A percentile compares a stretch with the other conserved stretches of the same genome.
Evolutionary conservation across 2,113 vertebrate species (phyloP).

Genomic region (Trogon surrucura): DNA sequence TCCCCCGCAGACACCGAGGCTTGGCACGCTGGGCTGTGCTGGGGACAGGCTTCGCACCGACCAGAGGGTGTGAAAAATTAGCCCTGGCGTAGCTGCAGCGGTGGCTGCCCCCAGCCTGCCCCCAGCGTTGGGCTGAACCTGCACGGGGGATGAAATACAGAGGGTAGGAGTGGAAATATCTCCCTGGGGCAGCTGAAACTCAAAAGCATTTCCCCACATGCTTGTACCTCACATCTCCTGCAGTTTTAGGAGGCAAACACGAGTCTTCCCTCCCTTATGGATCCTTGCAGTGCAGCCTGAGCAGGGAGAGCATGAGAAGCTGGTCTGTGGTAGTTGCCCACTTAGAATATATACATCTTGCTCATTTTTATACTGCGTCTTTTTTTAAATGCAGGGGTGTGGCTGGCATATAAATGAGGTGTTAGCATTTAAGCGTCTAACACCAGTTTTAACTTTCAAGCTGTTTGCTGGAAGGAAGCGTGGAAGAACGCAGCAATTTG

Average conservation of each 20-base stretch:
- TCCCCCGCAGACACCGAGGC: not conserved
- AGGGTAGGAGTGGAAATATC: not conserved
- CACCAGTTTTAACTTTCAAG: not conserved
- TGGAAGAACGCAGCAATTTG: constrained; percentile 57
- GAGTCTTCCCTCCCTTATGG: not conserved
- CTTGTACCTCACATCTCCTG: not conserved
- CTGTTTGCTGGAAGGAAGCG: constrained; percentile 45
- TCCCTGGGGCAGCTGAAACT: not conserved
- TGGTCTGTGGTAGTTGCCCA: not conserved
- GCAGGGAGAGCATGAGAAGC: not conserved
- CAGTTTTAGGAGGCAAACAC: not conserved
- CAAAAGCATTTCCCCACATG: not conserved
- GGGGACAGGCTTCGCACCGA: not conserved
- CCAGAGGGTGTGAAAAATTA: not conserved
- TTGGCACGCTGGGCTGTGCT: not conserved
- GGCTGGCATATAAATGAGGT: not conserved
- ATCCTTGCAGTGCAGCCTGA: not conserved
- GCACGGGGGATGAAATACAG: not conserved
- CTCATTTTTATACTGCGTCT: not conserved
- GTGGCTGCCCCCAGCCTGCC: not conserved
- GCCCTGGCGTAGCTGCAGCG: not conserved
- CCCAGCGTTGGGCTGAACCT: not conserved
- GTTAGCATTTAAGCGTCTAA: not conserved
- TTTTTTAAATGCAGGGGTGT: not conserved
- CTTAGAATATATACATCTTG: no score